Base-by-base conservation (phyloP, 2,113 vertebrate species). In the Rhinoderma darwinii region DNA sequence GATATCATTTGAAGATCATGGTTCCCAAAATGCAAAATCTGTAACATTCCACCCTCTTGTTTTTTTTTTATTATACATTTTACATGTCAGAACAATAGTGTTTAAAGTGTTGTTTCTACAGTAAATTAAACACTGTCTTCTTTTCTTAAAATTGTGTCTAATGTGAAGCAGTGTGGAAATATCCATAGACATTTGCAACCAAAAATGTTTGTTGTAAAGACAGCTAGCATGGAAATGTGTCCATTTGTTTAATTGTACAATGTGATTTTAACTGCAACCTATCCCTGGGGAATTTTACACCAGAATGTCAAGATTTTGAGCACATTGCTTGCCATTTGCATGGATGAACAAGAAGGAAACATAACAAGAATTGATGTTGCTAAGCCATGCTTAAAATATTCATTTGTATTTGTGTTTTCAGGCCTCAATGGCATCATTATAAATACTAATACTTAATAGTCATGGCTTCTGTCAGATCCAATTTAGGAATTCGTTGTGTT, bases 321-420 rank as follows among this genome's bases (percentile, higher is more conserved):
- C 75, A 86, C 68, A 75, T 82, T 87, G 54, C 86, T 47, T 82
- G 51, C 68, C 66, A 82, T 86, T 86, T 86, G 85, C 85, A 74
- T 86, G 78, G 77, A 59, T 86, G 85, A 86, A 82, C 86, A 81
- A 75, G 75, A 74, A 87, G 70, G 54, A 73, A 82, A 41, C 43
- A 82, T 82, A 87, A 87, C 54, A 82, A 82, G 86, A 82, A 87
- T 82, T 87, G 86, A 87, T 87, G 86, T 87, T 87, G 86, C 72
- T 87, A 87, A 87, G 86, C 86, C 79, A 87, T 82, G 86, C 86
- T 87, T 87, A 87, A 87, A 87, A 87, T 82, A 82, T 87, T 87
- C 78, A 87, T 87, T 87, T 87, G 85, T 86, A 87, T 82, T 87
- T 87, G 63, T 87, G 78, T 87, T 87, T 87, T 82, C 86, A 82